phyloP scores from a whole-genome alignment of 2,888 invertebrate species.

The Thecocarcelia acutangulata region DNA sequence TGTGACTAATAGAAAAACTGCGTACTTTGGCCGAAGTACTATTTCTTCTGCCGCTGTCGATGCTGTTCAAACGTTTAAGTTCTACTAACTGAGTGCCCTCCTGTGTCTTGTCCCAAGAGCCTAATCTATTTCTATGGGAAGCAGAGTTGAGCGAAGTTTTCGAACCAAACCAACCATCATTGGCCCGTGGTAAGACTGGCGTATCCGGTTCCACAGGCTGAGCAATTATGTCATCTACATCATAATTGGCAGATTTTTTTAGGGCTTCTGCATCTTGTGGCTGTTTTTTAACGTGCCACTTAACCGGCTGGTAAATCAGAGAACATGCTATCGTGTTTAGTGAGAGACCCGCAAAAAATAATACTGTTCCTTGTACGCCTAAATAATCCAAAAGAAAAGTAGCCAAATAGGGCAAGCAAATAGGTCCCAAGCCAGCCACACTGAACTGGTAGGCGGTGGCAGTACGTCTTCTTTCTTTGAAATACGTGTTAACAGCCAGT shows the following conservation, averaged over 20 bases:
- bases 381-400: constrained; percentile 84
- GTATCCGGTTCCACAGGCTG: constrained; percentile 86
- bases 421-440: constrained; percentile 87
- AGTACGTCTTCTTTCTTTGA: constrained; percentile 86
- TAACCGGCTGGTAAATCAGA: constrained; percentile 87
- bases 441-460: constrained; percentile 89
- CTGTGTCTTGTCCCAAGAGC: constrained; percentile 71
- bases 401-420: constrained; percentile 87
- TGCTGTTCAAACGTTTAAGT: constrained; percentile 74
- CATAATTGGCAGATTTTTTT: constrained; percentile 71
- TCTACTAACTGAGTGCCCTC: constrained; percentile 67
- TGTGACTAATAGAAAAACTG: constrained; percentile 76
- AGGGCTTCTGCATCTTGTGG: constrained; percentile 75
- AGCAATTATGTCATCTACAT: constrained; percentile 83
- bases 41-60: constrained; percentile 61
- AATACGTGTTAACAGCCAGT: constrained; percentile 88
- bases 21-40: constrained; percentile 70
- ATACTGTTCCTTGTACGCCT: constrained; percentile 86
- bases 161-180: constrained; percentile 80
- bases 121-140: constrained; percentile 73
- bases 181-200: constrained; percentile 84
- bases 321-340: constrained; percentile 87
- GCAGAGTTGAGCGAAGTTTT: constrained; percentile 75
- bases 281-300: constrained; percentile 86
- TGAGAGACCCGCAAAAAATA: constrained; percentile 86